Evolutionary conservation across 2,888 invertebrate genomes (phyloP).

Genomic region (Megaustenia siamemsis): DNA sequence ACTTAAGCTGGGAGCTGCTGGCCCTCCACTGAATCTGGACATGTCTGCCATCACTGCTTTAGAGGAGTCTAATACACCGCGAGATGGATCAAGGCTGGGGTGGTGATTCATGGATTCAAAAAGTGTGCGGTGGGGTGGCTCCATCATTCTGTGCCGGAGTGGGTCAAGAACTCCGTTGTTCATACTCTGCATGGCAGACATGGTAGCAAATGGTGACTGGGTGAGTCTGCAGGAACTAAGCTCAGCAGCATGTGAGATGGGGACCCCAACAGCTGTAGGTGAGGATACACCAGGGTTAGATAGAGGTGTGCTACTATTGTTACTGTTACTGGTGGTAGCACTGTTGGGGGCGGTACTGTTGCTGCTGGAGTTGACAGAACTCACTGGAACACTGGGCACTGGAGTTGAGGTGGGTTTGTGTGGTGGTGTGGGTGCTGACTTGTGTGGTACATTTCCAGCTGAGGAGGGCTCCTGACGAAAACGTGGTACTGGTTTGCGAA

Average conservation of each 20-base stretch:
- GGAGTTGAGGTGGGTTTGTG: conserved; percentile 26
- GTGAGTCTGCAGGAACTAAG: conserved; percentile 55
- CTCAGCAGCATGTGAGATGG: conserved; percentile 50
- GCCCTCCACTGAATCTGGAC: conserved; percentile 48
- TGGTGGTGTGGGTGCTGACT: conserved; percentile 38
- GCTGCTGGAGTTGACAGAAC: conserved; percentile 34
- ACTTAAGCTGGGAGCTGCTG: conserved; percentile 51
- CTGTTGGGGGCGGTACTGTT: conserved; percentile 37
- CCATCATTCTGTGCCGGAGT: conserved; percentile 40
- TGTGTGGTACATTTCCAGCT: neutral
- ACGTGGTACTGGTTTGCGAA: conserved; percentile 63
- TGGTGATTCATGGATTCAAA: conserved; percentile 51
- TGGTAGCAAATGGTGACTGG: conserved; percentile 50
- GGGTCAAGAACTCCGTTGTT: conserved; percentile 55
- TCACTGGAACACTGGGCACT: neutral
- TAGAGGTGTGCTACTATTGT: conserved; percentile 51
- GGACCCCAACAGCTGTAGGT: conserved; percentile 35
- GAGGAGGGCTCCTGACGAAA: conserved; percentile 55
- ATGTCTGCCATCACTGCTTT: conserved; percentile 21
- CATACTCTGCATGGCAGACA: conserved; percentile 36
- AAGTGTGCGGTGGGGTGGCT: conserved; percentile 49
- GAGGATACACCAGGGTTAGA: conserved; percentile 33
- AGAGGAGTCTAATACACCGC: conserved; percentile 13
- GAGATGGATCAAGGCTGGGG: conserved; percentile 3
- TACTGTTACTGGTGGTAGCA: conserved; percentile 44